Percentiles rank a stretch among this genome's conserved stretches.
Conservation (phyloP, 2,888 invertebrate genomes). For the Cheilosia variabilis region DNA sequence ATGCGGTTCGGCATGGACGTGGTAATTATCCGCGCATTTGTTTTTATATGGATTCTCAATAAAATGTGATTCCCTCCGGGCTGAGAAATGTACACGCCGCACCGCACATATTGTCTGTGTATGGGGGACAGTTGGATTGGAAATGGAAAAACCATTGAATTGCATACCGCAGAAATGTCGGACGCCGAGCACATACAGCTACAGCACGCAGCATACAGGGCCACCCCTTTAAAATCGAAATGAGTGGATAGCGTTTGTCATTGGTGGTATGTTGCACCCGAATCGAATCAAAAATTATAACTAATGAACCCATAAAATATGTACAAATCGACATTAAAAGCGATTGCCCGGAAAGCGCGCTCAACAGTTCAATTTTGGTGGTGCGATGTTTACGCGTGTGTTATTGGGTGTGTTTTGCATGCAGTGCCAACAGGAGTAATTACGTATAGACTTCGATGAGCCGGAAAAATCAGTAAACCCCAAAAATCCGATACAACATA, state of each 20-base stretch:
- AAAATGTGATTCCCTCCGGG: slow-evolving; percentile 56
- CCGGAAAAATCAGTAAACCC: slow-evolving; percentile 33
- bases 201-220: too few relatives aligned
- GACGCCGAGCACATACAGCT: slow-evolving; percentile 6
- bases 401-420: neutral
- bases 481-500: slow-evolving; percentile 22
- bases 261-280: slow-evolving; percentile 24
- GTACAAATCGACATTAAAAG: slow-evolving; percentile 56
- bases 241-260: neutral
- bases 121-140: slow-evolving; percentile 19
- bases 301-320: slow-evolving; percentile 71
- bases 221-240: neutral
- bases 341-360: slow-evolving; percentile 18
- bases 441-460: slow-evolving; percentile 25
- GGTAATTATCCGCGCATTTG: slow-evolving; percentile 74
- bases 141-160: slow-evolving; percentile 70
- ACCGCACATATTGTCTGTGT: slow-evolving; percentile 21
- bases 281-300: slow-evolving; percentile 74
- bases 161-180: slow-evolving; percentile 63
- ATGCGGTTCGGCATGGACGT: slow-evolving; percentile 69
- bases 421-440: slow-evolving; percentile 23
- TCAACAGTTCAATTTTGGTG: slow-evolving; percentile 37
- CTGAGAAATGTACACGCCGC: neutral
- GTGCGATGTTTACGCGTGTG: neutral
- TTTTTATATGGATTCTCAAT: slow-evolving; percentile 74